These are phyloP conservation scores for Amphiprion clarkii DNA, from an alignment of 2,797 vertebrate species.

Conservation along the genomic window DNA sequence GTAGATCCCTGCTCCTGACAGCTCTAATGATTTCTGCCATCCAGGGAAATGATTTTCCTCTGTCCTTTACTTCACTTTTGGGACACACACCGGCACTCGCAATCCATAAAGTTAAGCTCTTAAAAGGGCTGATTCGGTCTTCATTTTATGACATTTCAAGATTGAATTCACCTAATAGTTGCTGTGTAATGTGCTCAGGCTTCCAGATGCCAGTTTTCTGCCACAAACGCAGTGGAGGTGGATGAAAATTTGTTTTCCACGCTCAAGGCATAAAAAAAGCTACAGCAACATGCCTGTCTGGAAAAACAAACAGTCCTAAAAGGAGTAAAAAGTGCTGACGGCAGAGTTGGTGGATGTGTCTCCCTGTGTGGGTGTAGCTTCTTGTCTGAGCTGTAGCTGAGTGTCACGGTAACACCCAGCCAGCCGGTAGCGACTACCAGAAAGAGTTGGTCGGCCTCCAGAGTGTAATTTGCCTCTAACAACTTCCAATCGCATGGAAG, in stretches of 20 bases:
- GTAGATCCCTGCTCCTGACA: background rate
- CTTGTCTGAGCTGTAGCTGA: constrained; percentile 29
- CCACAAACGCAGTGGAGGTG: background rate
- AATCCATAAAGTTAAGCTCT: constrained; percentile 3
- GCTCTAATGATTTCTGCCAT: constrained; percentile 20
- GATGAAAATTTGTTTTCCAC: background rate
- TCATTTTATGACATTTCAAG: constrained; percentile 22
- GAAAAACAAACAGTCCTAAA: background rate
- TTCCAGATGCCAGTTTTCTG: constrained; percentile 15
- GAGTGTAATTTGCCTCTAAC: constrained; percentile 64
- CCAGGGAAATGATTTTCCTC: constrained; percentile 20
- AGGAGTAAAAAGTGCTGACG: constrained; percentile 21
- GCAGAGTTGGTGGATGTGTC: constrained; percentile 21
- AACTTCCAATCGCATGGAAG: constrained; percentile 63
- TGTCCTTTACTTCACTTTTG: background rate
- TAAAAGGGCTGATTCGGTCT: background rate
- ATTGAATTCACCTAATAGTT: constrained; percentile 9
- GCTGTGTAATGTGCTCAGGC: background rate
- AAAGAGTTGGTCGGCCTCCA: constrained; percentile 25
- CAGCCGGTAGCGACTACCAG: constrained; percentile 43
- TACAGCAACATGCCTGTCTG: background rate
- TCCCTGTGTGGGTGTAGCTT: constrained; percentile 14
- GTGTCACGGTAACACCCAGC: constrained; percentile 30
- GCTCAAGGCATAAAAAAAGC: background rate
- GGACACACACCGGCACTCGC: background rate